A percentile compares a stretch with the other conserved stretches of the same genome.
phyloP scores from a whole-genome alignment of 2,113 vertebrate species.

The Chinchilla lanigera region DNA sequence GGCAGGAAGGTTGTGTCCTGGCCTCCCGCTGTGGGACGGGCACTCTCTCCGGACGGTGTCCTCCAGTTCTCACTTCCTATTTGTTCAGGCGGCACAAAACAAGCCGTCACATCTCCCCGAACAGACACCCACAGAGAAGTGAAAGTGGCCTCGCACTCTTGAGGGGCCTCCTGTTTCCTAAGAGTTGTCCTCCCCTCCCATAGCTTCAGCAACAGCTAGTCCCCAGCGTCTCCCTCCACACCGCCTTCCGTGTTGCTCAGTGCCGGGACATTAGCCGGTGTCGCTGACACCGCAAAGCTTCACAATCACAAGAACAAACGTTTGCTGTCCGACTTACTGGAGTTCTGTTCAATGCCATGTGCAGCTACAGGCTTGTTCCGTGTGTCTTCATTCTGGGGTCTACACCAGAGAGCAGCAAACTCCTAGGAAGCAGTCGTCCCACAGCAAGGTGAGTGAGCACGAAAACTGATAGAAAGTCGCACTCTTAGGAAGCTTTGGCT shows the following conservation, averaged over 20 bases:
- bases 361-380: neutral
- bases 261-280: neutral
- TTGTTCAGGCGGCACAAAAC: neutral
- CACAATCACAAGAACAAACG: neutral
- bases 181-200: neutral
- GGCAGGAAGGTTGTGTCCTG: neutral
- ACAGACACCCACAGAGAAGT: neutral
- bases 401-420: neutral
- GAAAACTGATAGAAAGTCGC: neutral
- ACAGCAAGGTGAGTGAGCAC: neutral
- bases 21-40: neutral
- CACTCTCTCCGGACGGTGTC: neutral
- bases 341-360: neutral
- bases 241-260: neutral
- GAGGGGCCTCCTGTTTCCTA: neutral
- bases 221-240: neutral
- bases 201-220: neutral
- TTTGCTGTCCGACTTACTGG: neutral
- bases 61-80: neutral
- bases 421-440: neutral
- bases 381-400: neutral
- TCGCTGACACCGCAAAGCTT: neutral
- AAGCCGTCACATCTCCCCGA: neutral
- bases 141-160: neutral
- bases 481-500: neutral